Conservation (phyloP, 2,888 invertebrate species). For the Ormyrus rosae region DNA sequence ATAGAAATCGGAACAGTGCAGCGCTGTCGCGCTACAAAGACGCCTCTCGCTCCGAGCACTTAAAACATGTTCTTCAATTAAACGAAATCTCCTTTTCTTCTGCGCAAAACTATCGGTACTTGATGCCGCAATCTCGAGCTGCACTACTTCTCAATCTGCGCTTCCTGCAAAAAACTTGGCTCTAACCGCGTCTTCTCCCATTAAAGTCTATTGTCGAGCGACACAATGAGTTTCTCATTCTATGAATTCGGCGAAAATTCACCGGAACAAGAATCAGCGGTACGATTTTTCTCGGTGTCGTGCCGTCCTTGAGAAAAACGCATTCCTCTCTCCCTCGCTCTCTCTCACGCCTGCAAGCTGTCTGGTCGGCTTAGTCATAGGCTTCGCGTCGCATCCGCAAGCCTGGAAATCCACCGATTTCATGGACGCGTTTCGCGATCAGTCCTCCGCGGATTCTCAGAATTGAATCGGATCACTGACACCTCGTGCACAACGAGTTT, state of each 20-base stretch:
- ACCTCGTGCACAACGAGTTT: neutral
- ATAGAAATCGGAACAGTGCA: too few species aligned
- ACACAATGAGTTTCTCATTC: neutral
- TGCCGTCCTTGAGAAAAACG: too few species aligned
- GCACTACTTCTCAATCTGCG: neutral
- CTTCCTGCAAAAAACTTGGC: neutral
- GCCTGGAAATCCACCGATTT: constrained; percentile 21
- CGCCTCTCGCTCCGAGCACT: too few species aligned
- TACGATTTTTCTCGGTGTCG: too few species aligned
- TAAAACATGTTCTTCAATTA: too few species aligned
- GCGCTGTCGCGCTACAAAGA: too few species aligned
- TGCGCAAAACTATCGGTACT: too few species aligned
- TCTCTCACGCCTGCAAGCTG: neutral
- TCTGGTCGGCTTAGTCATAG: neutral
- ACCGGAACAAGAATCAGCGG: too few species aligned
- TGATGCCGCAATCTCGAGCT: too few species aligned
- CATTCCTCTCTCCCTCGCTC: neutral
- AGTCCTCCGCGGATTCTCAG: neutral
- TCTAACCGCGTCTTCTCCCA: neutral
- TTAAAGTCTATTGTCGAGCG: constrained; percentile 25
- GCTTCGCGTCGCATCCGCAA: neutral
- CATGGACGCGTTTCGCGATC: neutral
- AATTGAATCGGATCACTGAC: constrained; percentile 30
- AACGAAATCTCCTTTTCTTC: too few species aligned
- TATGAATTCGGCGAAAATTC: too few species aligned